Percentiles rank a stretch among this genome's conserved stretches.
These are phyloP conservation scores for Girardia tigrina DNA, from an alignment of 2,888 invertebrate genomes.

Conservation along the genomic window DNA sequence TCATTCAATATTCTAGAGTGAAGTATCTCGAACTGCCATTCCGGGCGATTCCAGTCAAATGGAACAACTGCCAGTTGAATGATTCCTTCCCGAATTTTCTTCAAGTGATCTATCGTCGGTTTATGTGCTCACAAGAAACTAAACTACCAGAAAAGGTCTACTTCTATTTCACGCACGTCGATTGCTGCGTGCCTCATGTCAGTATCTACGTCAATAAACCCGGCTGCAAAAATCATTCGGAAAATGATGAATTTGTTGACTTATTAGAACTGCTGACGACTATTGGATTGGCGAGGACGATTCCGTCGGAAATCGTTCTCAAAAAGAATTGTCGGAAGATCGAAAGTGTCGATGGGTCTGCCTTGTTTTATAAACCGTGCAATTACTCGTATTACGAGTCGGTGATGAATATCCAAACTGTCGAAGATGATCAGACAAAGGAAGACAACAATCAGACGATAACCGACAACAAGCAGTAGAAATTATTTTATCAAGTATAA, in stretches of 20 bases:
- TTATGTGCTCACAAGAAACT: neutral
- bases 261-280: neutral
- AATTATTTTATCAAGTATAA: no score
- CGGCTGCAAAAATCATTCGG: neutral
- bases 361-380: neutral
- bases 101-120: neutral
- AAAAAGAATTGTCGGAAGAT: neutral
- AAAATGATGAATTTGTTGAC: constrained; percentile 5
- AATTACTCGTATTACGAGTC: constrained; percentile 9
- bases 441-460: no score
- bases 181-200: neutral
- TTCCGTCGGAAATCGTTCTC: neutral
- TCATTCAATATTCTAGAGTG: no score
- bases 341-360: neutral
- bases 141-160: neutral
- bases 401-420: neutral
- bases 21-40: neutral
- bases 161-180: constrained; percentile 10
- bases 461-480: no score
- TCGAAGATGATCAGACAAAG: no score
- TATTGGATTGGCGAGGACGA: neutral
- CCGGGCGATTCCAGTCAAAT: neutral
- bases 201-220: constrained; percentile 1
- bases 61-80: neutral
- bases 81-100: neutral